Percentiles rank a stretch among this genome's conserved stretches.
Evolutionary conservation across 2,797 vertebrate genomes (phyloP).

Genomic region (Gastrophryne carolinensis): DNA sequence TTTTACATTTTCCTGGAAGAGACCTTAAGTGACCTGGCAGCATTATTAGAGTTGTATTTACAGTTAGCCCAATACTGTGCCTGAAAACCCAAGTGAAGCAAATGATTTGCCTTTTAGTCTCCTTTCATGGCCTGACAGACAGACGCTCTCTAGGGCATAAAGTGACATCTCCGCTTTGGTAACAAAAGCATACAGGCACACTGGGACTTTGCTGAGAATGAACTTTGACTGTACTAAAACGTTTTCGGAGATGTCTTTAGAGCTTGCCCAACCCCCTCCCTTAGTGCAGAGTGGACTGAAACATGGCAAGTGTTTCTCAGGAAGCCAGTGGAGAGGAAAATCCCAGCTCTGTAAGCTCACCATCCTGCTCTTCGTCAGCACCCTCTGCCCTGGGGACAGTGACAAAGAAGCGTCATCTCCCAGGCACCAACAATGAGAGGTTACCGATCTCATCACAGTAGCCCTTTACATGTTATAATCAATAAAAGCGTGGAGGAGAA

Average conservation of each 20-base stretch:
- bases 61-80: background rate
- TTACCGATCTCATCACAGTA: constrained; percentile 4
- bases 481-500: background rate
- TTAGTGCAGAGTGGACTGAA: constrained; percentile 60
- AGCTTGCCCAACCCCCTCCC: too few species aligned
- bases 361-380: constrained; percentile 57
- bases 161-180: constrained; percentile 74
- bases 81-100: constrained; percentile 22
- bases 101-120: constrained; percentile 51
- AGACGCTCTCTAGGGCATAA: constrained; percentile 64
- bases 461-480: too few species aligned
- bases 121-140: constrained; percentile 58
- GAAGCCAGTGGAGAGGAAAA: constrained; percentile 78
- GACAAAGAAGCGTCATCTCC: constrained; percentile 45
- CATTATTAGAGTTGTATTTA: background rate
- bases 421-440: constrained; percentile 40
- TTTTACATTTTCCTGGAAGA: background rate
- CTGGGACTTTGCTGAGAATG: constrained; percentile 68
- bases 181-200: constrained; percentile 75
- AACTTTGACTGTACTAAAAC: constrained; percentile 74
- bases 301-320: constrained; percentile 76
- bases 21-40: background rate
- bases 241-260: constrained; percentile 69
- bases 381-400: background rate
- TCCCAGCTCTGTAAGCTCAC: constrained; percentile 60